Percentiles rank a stretch among this genome's conserved stretches.
Conservation (phyloP, 2,797 vertebrate genomes). For the Leptoclinus maculatus region DNA sequence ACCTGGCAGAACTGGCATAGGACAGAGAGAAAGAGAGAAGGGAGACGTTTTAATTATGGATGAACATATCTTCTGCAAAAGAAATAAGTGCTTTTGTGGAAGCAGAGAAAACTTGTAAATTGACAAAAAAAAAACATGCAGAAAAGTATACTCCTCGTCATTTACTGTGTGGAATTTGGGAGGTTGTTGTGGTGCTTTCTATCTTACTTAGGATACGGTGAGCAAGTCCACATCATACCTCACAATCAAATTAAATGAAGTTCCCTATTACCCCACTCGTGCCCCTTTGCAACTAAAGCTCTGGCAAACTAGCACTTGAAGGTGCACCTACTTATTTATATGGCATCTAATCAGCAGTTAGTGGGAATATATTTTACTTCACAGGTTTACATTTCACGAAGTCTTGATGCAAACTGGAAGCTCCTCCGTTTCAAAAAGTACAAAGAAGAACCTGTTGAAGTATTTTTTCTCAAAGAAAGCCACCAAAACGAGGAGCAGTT, state of each 20-base stretch:
- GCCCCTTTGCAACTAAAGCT: not conserved
- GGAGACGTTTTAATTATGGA: not conserved
- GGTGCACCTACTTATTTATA: not conserved
- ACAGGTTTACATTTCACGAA: slow-evolving; percentile 43
- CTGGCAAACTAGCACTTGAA: not conserved
- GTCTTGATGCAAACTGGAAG: slow-evolving; percentile 48
- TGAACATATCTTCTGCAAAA: not conserved
- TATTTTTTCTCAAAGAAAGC: slow-evolving; percentile 52
- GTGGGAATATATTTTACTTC: slow-evolving; percentile 32
- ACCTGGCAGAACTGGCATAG: slow-evolving; percentile 89
- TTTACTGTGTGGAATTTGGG: not conserved
- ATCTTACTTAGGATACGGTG: not conserved
- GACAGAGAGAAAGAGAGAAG: not conserved
- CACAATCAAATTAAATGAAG: not conserved
- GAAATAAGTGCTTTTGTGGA: not conserved
- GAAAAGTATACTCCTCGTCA: not conserved
- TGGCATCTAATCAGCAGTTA: slow-evolving; percentile 17
- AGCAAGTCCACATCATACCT: not conserved
- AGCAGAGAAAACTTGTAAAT: not conserved
- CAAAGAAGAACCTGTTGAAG: slow-evolving; percentile 44
- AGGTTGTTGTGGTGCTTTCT: not conserved
- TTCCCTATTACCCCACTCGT: not conserved
- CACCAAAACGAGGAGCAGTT: slow-evolving; percentile 61
- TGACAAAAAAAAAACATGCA: not conserved
- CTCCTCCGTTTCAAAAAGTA: slow-evolving; percentile 36